Evolutionary conservation across 2,113 vertebrate species (phyloP).

Genomic region (Myanophis thanlyinensis): DNA sequence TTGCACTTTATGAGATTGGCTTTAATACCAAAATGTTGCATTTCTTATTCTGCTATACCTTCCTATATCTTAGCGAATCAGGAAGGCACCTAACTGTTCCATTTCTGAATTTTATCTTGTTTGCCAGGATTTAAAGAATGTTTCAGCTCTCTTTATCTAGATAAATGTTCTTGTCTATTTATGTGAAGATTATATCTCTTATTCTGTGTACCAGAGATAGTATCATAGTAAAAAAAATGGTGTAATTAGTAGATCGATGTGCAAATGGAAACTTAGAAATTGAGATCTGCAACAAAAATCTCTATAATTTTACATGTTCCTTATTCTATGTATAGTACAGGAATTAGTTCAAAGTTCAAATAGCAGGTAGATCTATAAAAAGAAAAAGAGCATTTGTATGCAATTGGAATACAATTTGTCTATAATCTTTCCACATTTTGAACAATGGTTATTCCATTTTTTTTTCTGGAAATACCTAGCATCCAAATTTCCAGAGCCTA

Average conservation of each 20-base stretch:
- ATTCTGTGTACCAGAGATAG: conserved; percentile 37
- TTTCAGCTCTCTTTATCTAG: background rate
- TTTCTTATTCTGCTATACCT: background rate
- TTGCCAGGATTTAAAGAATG: background rate
- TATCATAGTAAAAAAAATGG: conserved; percentile 51
- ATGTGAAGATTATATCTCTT: background rate
- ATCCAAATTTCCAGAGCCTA: background rate
- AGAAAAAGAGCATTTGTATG: conserved; percentile 9
- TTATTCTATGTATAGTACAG: conserved; percentile 48
- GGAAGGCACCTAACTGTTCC: background rate
- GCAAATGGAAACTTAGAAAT: conserved; percentile 26
- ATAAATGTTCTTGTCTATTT: background rate
- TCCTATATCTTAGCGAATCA: background rate
- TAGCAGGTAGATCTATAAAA: conserved; percentile 50
- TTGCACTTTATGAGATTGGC: background rate
- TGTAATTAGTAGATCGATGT: conserved; percentile 23
- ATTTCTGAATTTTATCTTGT: background rate
- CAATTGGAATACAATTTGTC: no score
- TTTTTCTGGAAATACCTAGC: background rate
- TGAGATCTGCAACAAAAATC: conserved; percentile 32
- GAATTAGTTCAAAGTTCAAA: conserved; percentile 43
- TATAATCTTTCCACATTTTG: no score
- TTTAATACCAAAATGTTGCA: background rate
- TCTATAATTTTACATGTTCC: conserved; percentile 38
- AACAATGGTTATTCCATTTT: background rate